phyloP scores from a whole-genome alignment of 2,113 vertebrate genomes.

The Crypturellus undulatus region DNA sequence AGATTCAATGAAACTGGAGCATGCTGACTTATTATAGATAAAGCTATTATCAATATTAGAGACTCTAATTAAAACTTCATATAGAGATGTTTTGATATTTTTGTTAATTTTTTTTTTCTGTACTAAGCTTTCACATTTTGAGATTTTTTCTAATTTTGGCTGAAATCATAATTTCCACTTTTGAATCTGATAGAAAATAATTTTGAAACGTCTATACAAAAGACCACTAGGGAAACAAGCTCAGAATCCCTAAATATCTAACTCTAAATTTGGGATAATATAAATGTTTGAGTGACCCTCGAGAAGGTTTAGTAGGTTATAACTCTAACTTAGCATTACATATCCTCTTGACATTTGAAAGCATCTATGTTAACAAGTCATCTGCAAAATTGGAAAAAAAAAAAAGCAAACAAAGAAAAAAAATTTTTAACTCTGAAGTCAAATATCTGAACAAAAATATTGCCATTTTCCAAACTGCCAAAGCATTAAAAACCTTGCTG shows the following conservation, averaged over 20 bases:
- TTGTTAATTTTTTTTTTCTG: background rate
- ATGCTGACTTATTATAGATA: background rate
- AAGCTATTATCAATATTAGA: background rate
- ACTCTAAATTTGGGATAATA: too few species aligned
- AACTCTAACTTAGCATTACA: background rate
- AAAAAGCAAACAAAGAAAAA: background rate
- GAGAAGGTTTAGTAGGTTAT: rapidly evolving
- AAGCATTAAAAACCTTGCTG: background rate
- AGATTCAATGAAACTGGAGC: background rate
- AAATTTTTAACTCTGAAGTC: background rate
- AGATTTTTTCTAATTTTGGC: too few species aligned
- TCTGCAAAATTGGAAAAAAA: background rate
- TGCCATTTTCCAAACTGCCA: background rate
- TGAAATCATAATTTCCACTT: too few species aligned
- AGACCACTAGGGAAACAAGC: too few species aligned
- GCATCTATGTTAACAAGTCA: background rate
- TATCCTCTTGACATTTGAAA: background rate
- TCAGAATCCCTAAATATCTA: too few species aligned
- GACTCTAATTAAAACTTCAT: background rate
- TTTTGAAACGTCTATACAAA: too few species aligned
- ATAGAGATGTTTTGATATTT: rapidly evolving
- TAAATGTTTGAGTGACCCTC: background rate
- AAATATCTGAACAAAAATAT: background rate
- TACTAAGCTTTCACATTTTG: background rate
- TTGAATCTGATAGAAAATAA: too few species aligned